Percentiles rank a stretch among this genome's conserved stretches.
Conservation (phyloP, 2,113 vertebrate genomes). For the Psittacula cyanocephala region DNA sequence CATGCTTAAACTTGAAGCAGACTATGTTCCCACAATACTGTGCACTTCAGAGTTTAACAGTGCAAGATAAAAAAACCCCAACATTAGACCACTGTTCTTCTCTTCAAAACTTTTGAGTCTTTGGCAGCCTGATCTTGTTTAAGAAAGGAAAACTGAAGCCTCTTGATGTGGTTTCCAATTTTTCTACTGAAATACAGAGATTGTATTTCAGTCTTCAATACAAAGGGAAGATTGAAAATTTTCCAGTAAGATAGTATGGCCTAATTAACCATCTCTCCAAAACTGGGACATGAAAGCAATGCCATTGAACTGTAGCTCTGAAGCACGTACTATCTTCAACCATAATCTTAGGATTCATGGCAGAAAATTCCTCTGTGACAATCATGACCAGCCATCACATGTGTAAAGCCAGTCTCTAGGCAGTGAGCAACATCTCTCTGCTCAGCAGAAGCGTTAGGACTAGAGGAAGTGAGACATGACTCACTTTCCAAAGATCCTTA, state of each 20-base stretch:
- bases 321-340: neutral
- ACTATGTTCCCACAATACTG: neutral
- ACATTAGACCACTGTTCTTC: neutral
- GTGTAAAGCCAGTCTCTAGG: neutral
- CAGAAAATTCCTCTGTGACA: neutral
- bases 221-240: neutral
- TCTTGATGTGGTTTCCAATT: neutral
- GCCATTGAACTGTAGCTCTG: neutral
- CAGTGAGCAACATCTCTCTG: neutral
- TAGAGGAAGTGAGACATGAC: neutral
- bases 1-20: neutral
- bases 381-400: neutral
- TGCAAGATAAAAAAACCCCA: neutral
- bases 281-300: neutral
- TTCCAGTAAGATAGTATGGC: neutral
- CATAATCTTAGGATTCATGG: neutral
- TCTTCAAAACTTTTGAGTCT: neutral
- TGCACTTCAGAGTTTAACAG: neutral
- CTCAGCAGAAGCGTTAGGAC: neutral
- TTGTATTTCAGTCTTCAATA: neutral
- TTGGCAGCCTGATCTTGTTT: slow-evolving; percentile 13
- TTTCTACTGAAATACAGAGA: neutral
- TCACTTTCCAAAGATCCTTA: neutral
- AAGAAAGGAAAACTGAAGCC: neutral
- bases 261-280: neutral